Evolutionary conservation across 2,888 invertebrate genomes (phyloP).

Genomic region (Nemoura dubitans): DNA sequence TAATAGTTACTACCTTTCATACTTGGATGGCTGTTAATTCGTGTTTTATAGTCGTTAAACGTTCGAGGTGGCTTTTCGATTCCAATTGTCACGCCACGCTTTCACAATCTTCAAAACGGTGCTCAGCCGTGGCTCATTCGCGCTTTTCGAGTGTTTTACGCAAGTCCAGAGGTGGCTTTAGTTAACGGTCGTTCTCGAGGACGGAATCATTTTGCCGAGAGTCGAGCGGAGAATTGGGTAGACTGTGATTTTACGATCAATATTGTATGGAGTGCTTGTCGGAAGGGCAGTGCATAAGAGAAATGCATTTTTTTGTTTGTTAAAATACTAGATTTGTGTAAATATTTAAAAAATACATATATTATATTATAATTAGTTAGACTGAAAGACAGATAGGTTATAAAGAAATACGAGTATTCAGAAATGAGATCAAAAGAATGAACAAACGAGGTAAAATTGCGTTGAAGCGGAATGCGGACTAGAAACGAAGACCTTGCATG

Average conservation of each 20-base stretch:
- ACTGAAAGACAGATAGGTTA: background rate
- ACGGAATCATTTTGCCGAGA: background rate
- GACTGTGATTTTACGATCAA: background rate
- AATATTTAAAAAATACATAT: conserved; percentile 27
- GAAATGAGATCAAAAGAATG: conserved; percentile 39
- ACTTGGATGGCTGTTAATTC: background rate
- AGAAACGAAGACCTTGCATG: background rate
- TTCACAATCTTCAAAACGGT: background rate
- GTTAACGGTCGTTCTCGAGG: background rate
- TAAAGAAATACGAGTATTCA: background rate
- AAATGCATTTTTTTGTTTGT: conserved; percentile 5
- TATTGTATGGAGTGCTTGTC: background rate
- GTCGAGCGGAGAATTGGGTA: background rate
- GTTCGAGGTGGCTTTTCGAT: background rate
- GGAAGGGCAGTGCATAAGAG: background rate
- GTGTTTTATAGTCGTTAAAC: background rate
- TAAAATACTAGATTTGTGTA: conserved; percentile 35
- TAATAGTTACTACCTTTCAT: background rate
- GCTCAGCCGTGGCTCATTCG: background rate
- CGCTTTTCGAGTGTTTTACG: background rate
- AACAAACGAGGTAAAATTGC: conserved; percentile 25
- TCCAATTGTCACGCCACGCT: background rate
- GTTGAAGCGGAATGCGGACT: background rate
- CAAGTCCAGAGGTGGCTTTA: background rate
- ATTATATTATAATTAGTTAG: background rate